Evolutionary conservation across 1,140 invertebrate species (phyloP).

Genomic region (Philaenus spumarius): DNA sequence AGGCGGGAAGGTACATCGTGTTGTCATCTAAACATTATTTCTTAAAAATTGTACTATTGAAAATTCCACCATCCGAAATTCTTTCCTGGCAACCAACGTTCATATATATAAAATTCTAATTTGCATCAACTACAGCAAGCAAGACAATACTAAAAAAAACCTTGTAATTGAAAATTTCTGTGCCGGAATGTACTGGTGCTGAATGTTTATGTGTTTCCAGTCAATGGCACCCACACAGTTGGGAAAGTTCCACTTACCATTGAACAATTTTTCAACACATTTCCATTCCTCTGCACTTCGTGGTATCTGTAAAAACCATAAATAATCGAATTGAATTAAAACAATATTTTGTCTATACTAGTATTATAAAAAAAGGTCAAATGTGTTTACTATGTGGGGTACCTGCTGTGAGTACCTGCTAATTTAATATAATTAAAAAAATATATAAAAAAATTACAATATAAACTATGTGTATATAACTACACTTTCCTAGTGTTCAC

Average conservation of each 20-base stretch:
- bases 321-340: no score
- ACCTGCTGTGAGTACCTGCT: no score
- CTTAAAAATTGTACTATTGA: slow-evolving; percentile 32
- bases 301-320: slow-evolving; percentile 22
- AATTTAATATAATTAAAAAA: no score
- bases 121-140: slow-evolving; percentile 42
- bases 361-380: no score
- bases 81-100: slow-evolving; percentile 40
- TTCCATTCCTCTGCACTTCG: slow-evolving; percentile 28
- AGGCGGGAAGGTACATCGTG: slow-evolving; percentile 32
- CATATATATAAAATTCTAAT: no score
- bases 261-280: slow-evolving; percentile 36
- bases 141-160: slow-evolving; percentile 44
- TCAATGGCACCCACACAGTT: slow-evolving; percentile 41
- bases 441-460: no score
- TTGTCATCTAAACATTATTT: slow-evolving; percentile 31
- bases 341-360: no score
- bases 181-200: slow-evolving; percentile 38
- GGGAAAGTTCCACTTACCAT: slow-evolving; percentile 39
- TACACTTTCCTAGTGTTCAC: slow-evolving; percentile 2
- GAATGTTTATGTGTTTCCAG: slow-evolving; percentile 44
- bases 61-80: slow-evolving; percentile 38
- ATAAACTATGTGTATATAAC: no score
- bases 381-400: no score
- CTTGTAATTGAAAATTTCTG: slow-evolving; percentile 47